Conservation (phyloP, 2,888 invertebrate genomes). For the Heteromurus nitidus region DNA sequence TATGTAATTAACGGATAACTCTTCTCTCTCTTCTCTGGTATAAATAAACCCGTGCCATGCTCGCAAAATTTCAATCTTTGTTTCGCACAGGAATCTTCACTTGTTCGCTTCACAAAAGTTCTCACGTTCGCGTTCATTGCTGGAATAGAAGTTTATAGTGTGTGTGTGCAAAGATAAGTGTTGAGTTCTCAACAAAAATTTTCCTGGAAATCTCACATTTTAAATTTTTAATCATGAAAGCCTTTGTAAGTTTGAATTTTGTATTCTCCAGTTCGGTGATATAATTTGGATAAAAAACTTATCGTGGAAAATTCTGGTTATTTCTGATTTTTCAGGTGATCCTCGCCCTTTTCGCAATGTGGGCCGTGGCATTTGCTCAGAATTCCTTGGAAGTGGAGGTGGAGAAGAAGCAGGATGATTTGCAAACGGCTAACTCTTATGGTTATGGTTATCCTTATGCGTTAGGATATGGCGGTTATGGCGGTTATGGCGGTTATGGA, state of each 20-base stretch:
- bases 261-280: not conserved
- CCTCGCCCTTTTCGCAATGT: conserved; percentile 26
- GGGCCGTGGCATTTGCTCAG: conserved; percentile 23
- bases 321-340: conserved; percentile 6
- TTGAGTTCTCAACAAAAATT: too few relatives aligned
- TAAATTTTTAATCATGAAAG: conserved; percentile 37
- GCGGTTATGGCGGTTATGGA: conserved; percentile 8
- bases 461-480: conserved; percentile 18
- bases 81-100: not conserved
- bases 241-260: conserved; percentile 42
- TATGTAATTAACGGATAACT: conserved; percentile 34
- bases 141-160: too few relatives aligned
- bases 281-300: not conserved
- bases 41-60: not conserved
- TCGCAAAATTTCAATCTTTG: conserved; percentile 5
- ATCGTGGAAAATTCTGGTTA: too few relatives aligned
- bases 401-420: conserved; percentile 18
- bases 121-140: too few relatives aligned
- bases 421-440: conserved; percentile 33
- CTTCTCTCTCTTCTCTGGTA: conserved; percentile 1
- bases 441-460: conserved; percentile 16
- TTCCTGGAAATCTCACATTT: too few relatives aligned
- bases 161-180: too few relatives aligned
- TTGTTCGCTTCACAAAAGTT: not conserved
- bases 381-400: not conserved